Percentiles rank a stretch among this genome's conserved stretches.
phyloP scores from a whole-genome alignment of 1,140 invertebrate genomes.

The Heliconius melpomene region DNA sequence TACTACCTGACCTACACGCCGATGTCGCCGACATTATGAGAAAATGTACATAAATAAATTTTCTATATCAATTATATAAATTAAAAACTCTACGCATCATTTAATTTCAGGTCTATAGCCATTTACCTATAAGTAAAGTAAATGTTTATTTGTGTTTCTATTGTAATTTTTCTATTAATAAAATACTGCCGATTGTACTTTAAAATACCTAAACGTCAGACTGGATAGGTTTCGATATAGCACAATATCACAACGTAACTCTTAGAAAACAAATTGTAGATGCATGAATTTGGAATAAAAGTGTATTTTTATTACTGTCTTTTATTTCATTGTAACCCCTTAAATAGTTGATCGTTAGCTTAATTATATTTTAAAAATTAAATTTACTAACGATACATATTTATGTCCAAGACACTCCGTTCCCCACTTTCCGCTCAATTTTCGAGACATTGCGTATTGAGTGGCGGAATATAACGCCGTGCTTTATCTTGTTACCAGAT shows the following conservation, averaged over 20 bases:
- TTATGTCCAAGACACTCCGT: background rate
- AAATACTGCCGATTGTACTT: constrained; percentile 24
- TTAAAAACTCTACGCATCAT: too few species aligned
- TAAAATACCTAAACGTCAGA: constrained; percentile 41
- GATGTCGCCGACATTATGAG: too few species aligned
- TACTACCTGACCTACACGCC: too few species aligned
- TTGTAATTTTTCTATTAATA: background rate
- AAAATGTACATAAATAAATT: too few species aligned
- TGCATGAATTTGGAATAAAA: constrained; percentile 77
- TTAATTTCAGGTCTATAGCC: too few species aligned
- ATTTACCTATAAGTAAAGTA: too few species aligned
- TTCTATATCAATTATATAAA: too few species aligned
- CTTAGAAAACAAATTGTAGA: constrained; percentile 73
- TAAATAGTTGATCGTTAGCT: background rate
- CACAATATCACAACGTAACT: constrained; percentile 74
- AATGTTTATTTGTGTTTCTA: background rate
- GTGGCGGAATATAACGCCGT: too few species aligned
- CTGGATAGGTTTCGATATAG: constrained; percentile 62
- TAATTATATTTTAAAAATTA: too few species aligned
- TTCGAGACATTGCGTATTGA: too few species aligned
- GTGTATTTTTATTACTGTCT: constrained; percentile 68
- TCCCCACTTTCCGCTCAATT: background rate
- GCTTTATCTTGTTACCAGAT: too few species aligned
- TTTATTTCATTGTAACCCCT: constrained; percentile 47
- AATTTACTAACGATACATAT: background rate